phyloP scores from a whole-genome alignment of 1,140 invertebrate species.

The Trichonephila clavipes region DNA sequence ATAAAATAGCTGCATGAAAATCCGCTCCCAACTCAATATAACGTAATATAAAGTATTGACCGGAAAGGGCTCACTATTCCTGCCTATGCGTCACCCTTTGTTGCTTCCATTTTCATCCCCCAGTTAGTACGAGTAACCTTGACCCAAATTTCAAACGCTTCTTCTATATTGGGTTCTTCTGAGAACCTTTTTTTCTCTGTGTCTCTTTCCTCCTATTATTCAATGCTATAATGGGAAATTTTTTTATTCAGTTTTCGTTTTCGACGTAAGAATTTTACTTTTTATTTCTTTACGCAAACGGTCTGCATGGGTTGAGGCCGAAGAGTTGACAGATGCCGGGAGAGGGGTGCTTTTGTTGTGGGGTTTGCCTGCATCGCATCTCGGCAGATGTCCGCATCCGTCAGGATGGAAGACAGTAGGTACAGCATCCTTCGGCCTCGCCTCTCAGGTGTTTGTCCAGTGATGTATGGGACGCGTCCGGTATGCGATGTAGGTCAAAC shows the following conservation, averaged over 20 bases:
- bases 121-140: constrained; percentile 63
- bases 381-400: constrained; percentile 15
- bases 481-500: too few relatives aligned
- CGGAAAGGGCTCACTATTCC: constrained; percentile 65
- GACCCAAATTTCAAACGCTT: constrained; percentile 73
- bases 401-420: background rate
- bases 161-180: constrained; percentile 21
- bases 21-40: constrained; percentile 52
- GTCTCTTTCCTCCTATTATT: constrained; percentile 37
- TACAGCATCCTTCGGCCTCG: background rate
- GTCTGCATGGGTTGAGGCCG: background rate
- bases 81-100: constrained; percentile 71
- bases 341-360: background rate
- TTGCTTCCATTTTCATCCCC: constrained; percentile 35
- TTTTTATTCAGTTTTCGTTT: constrained; percentile 69
- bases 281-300: constrained; percentile 55
- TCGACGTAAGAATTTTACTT: constrained; percentile 63
- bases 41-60: constrained; percentile 73
- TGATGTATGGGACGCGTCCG: too few relatives aligned
- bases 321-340: constrained; percentile 34
- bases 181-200: constrained; percentile 42
- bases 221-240: constrained; percentile 53
- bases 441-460: background rate
- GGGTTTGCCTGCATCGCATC: background rate
- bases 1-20: constrained; percentile 63